Evolutionary conservation across 2,888 invertebrate genomes (phyloP).

Genomic region (Dicroscelio sp.): DNA sequence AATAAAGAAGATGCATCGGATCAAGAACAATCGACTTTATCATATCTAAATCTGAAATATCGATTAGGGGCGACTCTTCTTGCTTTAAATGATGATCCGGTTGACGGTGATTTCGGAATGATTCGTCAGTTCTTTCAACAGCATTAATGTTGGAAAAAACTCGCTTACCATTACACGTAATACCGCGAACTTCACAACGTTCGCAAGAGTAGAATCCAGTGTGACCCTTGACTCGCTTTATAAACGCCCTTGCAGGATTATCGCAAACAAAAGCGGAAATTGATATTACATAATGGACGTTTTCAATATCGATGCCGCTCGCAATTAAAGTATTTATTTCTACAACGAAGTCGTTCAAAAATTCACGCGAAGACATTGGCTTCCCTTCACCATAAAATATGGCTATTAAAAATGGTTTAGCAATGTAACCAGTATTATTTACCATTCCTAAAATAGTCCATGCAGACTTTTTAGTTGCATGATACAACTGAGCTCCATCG

Average conservation of each 20-base stretch:
- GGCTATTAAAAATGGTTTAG: slow-evolving; percentile 4
- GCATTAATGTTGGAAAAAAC: slow-evolving; percentile 58
- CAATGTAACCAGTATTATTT: background rate
- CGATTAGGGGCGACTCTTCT: slow-evolving; percentile 33
- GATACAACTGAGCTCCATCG: slow-evolving; percentile 4
- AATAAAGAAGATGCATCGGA: slow-evolving; percentile 69
- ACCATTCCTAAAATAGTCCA: slow-evolving; percentile 16
- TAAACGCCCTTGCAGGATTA: slow-evolving; percentile 8
- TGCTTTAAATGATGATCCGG: slow-evolving; percentile 50
- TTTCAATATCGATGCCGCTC: background rate
- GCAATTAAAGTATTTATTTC: background rate
- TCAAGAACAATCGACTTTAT: slow-evolving; percentile 52
- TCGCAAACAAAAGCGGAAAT: slow-evolving; percentile 16
- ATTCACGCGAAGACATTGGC: background rate
- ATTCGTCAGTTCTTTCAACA: slow-evolving; percentile 36
- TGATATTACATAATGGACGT: too few species aligned
- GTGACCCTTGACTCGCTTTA: slow-evolving; percentile 20
- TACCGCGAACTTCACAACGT: background rate
- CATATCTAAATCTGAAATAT: slow-evolving; percentile 59
- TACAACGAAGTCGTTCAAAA: background rate
- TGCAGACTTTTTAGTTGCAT: background rate
- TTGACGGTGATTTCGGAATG: slow-evolving; percentile 50
- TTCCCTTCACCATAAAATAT: slow-evolving; percentile 3
- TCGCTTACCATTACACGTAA: slow-evolving; percentile 21
- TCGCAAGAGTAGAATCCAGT: slow-evolving; percentile 7